Evolutionary conservation across 1,140 invertebrate genomes (phyloP).

Genomic region (Lutraria rhynchaena): DNA sequence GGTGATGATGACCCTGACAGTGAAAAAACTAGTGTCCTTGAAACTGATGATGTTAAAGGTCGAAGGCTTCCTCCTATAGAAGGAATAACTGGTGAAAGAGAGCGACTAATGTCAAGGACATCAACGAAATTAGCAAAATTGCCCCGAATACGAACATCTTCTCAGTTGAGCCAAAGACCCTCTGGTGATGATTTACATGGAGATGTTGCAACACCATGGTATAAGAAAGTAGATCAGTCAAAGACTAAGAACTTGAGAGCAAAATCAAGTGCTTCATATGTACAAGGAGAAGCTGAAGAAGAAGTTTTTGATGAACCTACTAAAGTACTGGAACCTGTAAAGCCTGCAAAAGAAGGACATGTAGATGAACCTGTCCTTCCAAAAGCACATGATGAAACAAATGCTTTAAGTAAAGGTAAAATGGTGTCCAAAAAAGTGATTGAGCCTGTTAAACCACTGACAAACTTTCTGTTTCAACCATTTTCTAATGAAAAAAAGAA

Average conservation of each 20-base stretch:
- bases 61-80: background rate
- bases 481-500: background rate
- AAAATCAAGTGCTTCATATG: too few species aligned
- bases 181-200: conserved; percentile 37
- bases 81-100: conserved; percentile 49
- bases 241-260: background rate
- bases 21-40: background rate
- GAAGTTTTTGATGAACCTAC: background rate
- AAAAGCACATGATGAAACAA: too few species aligned
- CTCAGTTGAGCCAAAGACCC: conserved; percentile 46
- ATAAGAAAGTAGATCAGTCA: background rate
- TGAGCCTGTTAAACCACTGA: background rate
- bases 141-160: conserved; percentile 8
- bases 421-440: too few species aligned
- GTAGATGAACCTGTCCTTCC: background rate
- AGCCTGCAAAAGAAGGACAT: background rate
- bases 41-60: conserved; percentile 2
- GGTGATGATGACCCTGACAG: conserved; percentile 15
- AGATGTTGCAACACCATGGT: conserved; percentile 47
- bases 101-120: conserved; percentile 38
- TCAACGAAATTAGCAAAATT: conserved; percentile 38
- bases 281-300: too few species aligned
- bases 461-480: background rate
- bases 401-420: too few species aligned
- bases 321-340: background rate